Evolutionary conservation across 2,113 vertebrate genomes (phyloP), one percentile per base, ranked within the genome.

Genomic region (Trachemys scripta): DNA sequence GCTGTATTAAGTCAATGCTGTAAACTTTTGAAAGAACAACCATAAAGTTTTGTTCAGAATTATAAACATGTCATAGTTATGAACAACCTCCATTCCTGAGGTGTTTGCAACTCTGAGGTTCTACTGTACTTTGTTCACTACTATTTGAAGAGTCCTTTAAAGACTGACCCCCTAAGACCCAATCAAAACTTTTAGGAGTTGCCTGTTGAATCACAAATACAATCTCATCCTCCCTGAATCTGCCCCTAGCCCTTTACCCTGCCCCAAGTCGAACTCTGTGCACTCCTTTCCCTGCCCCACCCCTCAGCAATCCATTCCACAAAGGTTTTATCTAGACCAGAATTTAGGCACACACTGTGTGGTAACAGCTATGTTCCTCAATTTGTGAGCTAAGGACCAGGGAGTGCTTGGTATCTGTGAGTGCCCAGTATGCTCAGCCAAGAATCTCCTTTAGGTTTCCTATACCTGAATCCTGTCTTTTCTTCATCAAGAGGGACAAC

Each of bases 61-160:
- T 54, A 54, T 54, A 54, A 54, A 54, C 53, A 54, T 22, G 22
- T 22, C 53, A 54, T 9, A 54, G 56, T 57, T 57, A 24, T 57
- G 25, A 57, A 57, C 25, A 57, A 57, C 56, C 10, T 57, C 56
- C 56, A 5, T 57, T 57, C 10, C 25, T 27, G 56, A 57, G 1
- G 56, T 57, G 56, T 57, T 57, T 57, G 25, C 27, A 57, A 57
- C 9, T 57, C 25, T 57, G 25, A 27, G 56, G 10, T 57, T 57
- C 56, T 57, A 57, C 24, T 27, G 25, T 57, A 35, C 25, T 84
- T 96, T 94, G 38, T 81, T 50, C 49, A 27, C n/a, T 90, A 38
- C 45, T 47, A 95, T n/a, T 78, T 17, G 75, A 87, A 85, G 69
- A 78, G 83, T 88, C 59, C 31, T 90, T 62, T 93, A 90, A 84